These are phyloP conservation scores for Eupithecia abbreviata DNA, from an alignment of 2,888 invertebrate genomes.

Conservation along the genomic window DNA sequence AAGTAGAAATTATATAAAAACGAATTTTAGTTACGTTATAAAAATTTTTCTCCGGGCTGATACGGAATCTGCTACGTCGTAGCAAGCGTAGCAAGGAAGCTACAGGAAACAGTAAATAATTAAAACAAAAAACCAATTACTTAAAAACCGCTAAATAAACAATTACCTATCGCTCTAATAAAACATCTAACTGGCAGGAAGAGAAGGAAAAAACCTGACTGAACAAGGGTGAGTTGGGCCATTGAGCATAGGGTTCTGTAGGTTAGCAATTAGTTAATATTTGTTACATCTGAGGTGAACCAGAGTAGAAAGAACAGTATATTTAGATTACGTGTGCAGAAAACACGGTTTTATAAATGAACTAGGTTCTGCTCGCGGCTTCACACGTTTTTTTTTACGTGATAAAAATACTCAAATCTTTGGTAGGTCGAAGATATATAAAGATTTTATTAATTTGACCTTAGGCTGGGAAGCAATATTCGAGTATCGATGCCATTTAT, in stretches of 20 bases:
- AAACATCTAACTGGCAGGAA: slow-evolving; percentile 76
- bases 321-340: neutral
- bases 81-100: neutral
- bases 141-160: slow-evolving; percentile 64
- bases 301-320: neutral
- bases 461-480: neutral
- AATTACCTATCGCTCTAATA: slow-evolving; percentile 64
- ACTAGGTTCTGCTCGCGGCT: no score
- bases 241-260: slow-evolving; percentile 14
- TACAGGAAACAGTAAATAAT: slow-evolving; percentile 44
- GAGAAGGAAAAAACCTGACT: slow-evolving; percentile 52
- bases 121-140: slow-evolving; percentile 58
- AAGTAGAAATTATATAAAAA: no score
- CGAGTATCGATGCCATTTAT: neutral
- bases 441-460: neutral
- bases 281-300: no score
- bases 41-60: no score
- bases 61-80: neutral
- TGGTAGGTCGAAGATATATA: neutral
- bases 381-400: no score
- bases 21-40: no score
- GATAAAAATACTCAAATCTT: no score
- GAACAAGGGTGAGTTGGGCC: slow-evolving; percentile 11
- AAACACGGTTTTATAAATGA: neutral
- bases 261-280: neutral